Conservation (phyloP, 2,113 vertebrate genomes). For the Vulpes lagopus region DNA sequence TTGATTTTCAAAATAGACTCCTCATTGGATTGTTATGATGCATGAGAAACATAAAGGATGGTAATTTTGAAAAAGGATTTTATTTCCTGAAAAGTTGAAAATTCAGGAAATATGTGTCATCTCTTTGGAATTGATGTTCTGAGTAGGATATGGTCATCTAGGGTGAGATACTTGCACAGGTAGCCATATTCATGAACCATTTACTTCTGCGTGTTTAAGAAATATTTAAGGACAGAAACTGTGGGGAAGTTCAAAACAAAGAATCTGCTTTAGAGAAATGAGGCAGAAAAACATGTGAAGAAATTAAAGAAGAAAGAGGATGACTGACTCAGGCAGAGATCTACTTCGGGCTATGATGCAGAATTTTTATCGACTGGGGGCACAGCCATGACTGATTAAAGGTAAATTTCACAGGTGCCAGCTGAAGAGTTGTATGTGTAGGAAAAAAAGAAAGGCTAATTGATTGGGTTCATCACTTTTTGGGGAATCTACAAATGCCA, state of each 20-base stretch:
- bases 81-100: not conserved
- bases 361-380: not conserved
- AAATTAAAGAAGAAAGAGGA: not conserved
- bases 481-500: not conserved
- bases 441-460: not conserved
- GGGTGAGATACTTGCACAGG: not conserved
- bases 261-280: not conserved
- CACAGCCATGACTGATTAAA: not conserved
- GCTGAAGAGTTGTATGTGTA: not conserved
- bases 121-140: not conserved
- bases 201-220: not conserved
- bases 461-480: not conserved
- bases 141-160: not conserved
- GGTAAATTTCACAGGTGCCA: not conserved
- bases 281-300: not conserved
- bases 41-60: not conserved
- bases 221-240: not conserved
- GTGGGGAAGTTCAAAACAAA: not conserved
- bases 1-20: constrained; percentile 38
- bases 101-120: not conserved
- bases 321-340: not conserved
- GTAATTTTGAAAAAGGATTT: not conserved
- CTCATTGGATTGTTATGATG: not conserved
- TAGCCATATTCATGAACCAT: not conserved
- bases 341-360: not conserved